Evolutionary conservation across 2,113 vertebrate genomes (phyloP).

Genomic region (Dasyornis broadbenti): DNA sequence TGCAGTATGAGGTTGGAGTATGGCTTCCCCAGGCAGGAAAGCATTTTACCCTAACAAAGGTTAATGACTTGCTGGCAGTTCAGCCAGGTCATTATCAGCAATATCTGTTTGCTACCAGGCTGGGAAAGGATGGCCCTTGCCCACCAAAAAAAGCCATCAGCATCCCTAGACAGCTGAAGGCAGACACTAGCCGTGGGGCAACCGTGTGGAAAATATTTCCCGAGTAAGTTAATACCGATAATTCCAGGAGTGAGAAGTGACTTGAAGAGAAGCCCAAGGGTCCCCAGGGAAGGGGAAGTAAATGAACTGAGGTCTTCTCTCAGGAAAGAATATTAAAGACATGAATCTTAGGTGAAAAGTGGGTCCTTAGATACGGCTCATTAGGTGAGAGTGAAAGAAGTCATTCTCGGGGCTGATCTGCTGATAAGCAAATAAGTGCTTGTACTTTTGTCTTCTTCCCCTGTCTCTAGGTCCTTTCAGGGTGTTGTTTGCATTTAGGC

Average conservation of each 20-base stretch:
- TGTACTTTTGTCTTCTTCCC: neutral
- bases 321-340: neutral
- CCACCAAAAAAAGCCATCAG: neutral
- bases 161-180: neutral
- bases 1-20: neutral
- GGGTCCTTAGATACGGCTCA: neutral
- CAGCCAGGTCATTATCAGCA: neutral
- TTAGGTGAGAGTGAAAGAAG: neutral
- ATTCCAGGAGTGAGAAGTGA: neutral
- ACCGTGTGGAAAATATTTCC: neutral
- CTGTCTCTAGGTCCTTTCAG: neutral
- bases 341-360: neutral
- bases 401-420: neutral
- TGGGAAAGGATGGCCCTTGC: neutral
- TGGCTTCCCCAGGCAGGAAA: neutral
- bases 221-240: neutral
- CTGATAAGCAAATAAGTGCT: neutral
- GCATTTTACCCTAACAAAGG: neutral
- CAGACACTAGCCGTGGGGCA: conserved; percentile 40
- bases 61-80: conserved; percentile 16
- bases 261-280: neutral
- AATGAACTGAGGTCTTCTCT: neutral
- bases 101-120: neutral
- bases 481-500: neutral
- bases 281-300: neutral